phyloP scores from a whole-genome alignment of 2,797 vertebrate species.

The Tinamus major region DNA sequence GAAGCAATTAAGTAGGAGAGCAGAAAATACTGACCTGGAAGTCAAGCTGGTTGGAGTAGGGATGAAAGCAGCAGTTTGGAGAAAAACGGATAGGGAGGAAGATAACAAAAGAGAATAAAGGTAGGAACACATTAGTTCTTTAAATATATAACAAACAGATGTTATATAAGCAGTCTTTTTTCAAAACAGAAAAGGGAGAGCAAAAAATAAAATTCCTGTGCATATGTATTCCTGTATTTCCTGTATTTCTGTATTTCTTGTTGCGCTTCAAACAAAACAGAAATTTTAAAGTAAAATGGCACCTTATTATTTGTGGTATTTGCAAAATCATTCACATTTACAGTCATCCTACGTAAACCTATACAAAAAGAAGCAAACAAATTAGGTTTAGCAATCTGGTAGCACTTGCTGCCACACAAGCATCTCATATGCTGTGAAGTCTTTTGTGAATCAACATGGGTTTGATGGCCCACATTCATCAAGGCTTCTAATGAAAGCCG shows the following conservation, averaged over 20 bases:
- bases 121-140: constrained; percentile 81
- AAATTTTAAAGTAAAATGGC: constrained; percentile 4
- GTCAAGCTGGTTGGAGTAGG: constrained; percentile 90
- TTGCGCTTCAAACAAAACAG: neutral
- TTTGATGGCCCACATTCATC: neutral
- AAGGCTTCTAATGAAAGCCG: constrained; percentile 12
- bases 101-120: constrained; percentile 80
- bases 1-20: constrained; percentile 65
- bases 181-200: neutral
- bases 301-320: neutral
- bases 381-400: neutral
- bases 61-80: constrained; percentile 82
- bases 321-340: neutral
- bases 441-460: neutral
- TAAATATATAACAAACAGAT: constrained; percentile 75
- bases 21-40: constrained; percentile 90
- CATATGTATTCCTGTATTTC: neutral
- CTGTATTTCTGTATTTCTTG: neutral
- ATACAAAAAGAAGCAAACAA: constrained; percentile 15
- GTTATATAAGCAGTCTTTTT: constrained; percentile 73
- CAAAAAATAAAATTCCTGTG: neutral
- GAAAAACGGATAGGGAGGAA: constrained; percentile 76
- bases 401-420: neutral
- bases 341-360: neutral
- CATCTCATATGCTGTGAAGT: neutral